Evolutionary conservation across 2,888 invertebrate genomes (phyloP).

Genomic region (Orchesella flavescens): DNA sequence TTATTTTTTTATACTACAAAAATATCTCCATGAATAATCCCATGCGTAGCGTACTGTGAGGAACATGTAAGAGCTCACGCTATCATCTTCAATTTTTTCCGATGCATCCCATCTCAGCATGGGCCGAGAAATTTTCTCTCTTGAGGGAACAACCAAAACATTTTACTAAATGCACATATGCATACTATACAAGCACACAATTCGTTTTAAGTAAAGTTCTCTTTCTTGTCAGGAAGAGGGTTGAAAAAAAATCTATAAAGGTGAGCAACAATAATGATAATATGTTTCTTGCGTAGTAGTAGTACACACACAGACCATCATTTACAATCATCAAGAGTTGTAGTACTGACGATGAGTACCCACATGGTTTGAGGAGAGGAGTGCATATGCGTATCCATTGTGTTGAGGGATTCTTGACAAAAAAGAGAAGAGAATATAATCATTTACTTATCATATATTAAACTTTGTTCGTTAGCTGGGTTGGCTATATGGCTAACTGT

Average conservation of each 20-base stretch:
- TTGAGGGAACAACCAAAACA: not conserved
- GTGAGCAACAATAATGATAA: too few relatives aligned
- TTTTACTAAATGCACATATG: not conserved
- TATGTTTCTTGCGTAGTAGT: too few relatives aligned
- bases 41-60: not conserved
- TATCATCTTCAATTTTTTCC: slow-evolving; percentile 58
- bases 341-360: not conserved
- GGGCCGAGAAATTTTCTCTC: slow-evolving; percentile 30
- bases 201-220: not conserved
- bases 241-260: not conserved
- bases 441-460: too few relatives aligned
- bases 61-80: slow-evolving; percentile 44
- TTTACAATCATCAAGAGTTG: too few relatives aligned
- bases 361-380: not conserved
- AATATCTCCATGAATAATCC: slow-evolving; percentile 9
- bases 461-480: not conserved
- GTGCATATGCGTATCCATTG: not conserved
- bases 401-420: not conserved
- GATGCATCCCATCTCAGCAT: slow-evolving; percentile 59
- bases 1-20: not conserved
- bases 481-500: not conserved
- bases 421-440: not conserved
- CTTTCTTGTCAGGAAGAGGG: slow-evolving; percentile 40
- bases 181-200: not conserved
- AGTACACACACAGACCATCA: too few relatives aligned